phyloP scores from a whole-genome alignment of 2,888 invertebrate genomes.

The Hemithea aestivaria region DNA sequence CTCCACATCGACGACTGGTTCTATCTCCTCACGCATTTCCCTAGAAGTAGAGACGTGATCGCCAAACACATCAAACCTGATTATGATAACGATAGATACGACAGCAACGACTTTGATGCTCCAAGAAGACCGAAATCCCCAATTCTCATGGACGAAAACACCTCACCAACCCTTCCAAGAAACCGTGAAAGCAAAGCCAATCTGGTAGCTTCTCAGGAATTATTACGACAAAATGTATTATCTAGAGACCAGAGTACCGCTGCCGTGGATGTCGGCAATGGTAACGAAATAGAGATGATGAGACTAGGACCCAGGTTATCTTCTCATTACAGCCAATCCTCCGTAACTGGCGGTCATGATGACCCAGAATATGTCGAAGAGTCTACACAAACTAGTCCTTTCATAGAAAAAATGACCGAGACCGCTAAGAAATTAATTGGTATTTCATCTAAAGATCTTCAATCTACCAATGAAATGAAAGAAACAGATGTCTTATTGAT shows the following conservation, averaged over 20 bases:
- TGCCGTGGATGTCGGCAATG: too few relatives aligned
- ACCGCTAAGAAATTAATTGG: not conserved
- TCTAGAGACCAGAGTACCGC: too few relatives aligned
- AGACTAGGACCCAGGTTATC: not conserved
- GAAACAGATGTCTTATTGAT: constrained; percentile 27
- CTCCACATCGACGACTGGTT: constrained; percentile 53
- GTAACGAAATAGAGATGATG: too few relatives aligned
- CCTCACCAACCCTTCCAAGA: constrained; percentile 6
- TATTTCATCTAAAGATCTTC: not conserved
- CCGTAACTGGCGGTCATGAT: not conserved
- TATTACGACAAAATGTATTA: too few relatives aligned
- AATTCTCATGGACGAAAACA: constrained; percentile 10
- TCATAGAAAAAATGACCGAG: not conserved
- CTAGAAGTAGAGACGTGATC: constrained; percentile 42
- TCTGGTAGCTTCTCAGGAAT: too few relatives aligned
- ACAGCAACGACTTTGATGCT: constrained; percentile 6
- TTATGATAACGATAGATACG: constrained; percentile 2
- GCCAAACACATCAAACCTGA: constrained; percentile 32
- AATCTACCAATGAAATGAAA: not conserved
- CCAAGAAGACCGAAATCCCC: constrained; percentile 4
- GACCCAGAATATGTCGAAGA: not conserved
- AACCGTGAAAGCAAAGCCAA: not conserved
- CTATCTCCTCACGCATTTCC: constrained; percentile 53
- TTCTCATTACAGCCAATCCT: not conserved
- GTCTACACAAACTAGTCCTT: not conserved